Percentiles rank a stretch among this genome's conserved stretches.
phyloP scores from a whole-genome alignment of 1,140 invertebrate species.

The Cephus cinctus region DNA sequence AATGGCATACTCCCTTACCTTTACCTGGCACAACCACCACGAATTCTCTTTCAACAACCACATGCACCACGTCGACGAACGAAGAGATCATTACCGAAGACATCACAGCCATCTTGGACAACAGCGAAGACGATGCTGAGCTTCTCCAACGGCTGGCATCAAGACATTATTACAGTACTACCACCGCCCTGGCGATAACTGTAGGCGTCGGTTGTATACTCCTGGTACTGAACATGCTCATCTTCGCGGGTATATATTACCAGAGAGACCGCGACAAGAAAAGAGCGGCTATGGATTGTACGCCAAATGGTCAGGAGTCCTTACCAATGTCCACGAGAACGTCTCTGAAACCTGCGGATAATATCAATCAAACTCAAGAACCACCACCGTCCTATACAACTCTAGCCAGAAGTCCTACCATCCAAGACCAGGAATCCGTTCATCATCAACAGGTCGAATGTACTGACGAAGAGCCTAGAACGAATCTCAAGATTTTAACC shows the following conservation, averaged over 20 bases:
- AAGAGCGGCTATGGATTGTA: conserved; percentile 40
- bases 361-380: conserved; percentile 39
- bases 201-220: conserved; percentile 86
- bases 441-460: conserved; percentile 25
- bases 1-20: conserved; percentile 61
- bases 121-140: conserved; percentile 55
- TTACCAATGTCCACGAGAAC: conserved; percentile 52
- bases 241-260: conserved; percentile 87
- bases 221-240: conserved; percentile 81
- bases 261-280: conserved; percentile 66
- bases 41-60: conserved; percentile 40
- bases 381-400: conserved; percentile 55
- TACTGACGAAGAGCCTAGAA: conserved; percentile 22
- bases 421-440: conserved; percentile 30
- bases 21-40: conserved; percentile 44
- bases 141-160: conserved; percentile 57
- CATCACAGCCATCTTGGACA: conserved; percentile 40
- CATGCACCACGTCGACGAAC: conserved; percentile 46
- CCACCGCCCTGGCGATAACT: conserved; percentile 82
- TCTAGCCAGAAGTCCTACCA: conserved; percentile 46
- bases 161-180: conserved; percentile 67
- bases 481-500: conserved; percentile 17
- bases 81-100: conserved; percentile 43
- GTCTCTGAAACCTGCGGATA: conserved; percentile 31
- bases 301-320: conserved; percentile 38